Evolutionary conservation across 2,888 invertebrate species (phyloP).

Genomic region (Chrysomela aeneicollis): DNA sequence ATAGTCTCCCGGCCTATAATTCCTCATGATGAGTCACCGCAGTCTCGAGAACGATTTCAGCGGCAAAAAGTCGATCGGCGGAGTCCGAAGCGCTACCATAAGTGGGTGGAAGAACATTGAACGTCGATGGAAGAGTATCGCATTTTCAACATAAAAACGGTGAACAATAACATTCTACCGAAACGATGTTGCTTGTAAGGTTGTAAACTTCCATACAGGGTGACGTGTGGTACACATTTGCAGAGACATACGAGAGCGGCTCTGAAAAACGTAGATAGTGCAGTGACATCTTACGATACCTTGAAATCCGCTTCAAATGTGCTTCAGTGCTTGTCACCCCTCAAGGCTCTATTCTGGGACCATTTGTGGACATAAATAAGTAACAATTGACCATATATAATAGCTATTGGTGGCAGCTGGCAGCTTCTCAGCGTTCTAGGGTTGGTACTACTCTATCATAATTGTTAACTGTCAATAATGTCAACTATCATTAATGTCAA

Average conservation of each 20-base stretch:
- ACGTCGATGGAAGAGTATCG: background rate
- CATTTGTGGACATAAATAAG: too few relatives aligned
- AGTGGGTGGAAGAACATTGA: slow-evolving; percentile 30
- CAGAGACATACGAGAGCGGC: background rate
- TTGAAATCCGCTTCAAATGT: too few relatives aligned
- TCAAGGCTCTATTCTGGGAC: too few relatives aligned
- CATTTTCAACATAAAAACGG: slow-evolving; percentile 17
- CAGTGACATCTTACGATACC: too few relatives aligned
- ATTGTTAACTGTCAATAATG: too few relatives aligned
- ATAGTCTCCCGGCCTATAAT: background rate
- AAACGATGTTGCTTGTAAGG: slow-evolving; percentile 6
- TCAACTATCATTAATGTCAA: too few relatives aligned
- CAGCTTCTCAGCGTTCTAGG: too few relatives aligned
- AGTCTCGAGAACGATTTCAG: background rate
- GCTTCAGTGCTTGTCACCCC: too few relatives aligned
- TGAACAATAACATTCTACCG: slow-evolving; percentile 17
- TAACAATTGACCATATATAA: too few relatives aligned
- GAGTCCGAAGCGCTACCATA: slow-evolving; percentile 22
- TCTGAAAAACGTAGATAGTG: background rate
- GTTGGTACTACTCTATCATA: too few relatives aligned
- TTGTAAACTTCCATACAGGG: slow-evolving; percentile 15
- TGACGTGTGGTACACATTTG: slow-evolving; percentile 8
- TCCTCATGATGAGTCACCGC: background rate
- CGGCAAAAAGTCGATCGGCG: background rate
- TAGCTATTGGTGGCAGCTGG: too few relatives aligned